phyloP scores from a whole-genome alignment of 1,140 invertebrate genomes.

The Drosophila suzukii region DNA sequence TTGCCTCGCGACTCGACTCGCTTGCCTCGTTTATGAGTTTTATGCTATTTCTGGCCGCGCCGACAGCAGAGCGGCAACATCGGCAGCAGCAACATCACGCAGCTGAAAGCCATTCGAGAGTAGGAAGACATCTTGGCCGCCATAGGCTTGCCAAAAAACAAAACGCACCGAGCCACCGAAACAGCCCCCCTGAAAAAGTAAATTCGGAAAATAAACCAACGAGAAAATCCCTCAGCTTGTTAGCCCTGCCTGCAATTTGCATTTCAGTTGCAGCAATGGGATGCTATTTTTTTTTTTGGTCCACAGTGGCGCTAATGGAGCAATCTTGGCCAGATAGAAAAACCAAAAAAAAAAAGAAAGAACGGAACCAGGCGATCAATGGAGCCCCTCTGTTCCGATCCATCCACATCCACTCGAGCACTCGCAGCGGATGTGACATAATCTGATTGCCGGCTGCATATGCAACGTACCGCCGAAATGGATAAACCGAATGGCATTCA shows the following conservation, averaged over 20 bases:
- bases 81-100: conserved; percentile 44
- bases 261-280: conserved; percentile 56
- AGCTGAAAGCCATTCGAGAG: conserved; percentile 70
- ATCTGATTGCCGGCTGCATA: conserved; percentile 46
- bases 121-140: conserved; percentile 68
- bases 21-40: conserved; percentile 74
- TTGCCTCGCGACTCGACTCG: conserved; percentile 47
- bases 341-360: background rate
- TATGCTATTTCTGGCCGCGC: conserved; percentile 79
- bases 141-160: conserved; percentile 54
- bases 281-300: background rate
- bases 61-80: conserved; percentile 51
- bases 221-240: conserved; percentile 64
- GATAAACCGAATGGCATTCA: conserved; percentile 71
- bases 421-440: conserved; percentile 75
- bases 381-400: conserved; percentile 58
- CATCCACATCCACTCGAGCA: conserved; percentile 28
- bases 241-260: conserved; percentile 72
- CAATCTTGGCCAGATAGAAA: conserved; percentile 44
- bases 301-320: conserved; percentile 61
- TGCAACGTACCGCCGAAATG: conserved; percentile 35
- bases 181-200: conserved; percentile 17
- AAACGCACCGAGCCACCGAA: conserved; percentile 5
- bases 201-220: conserved; percentile 46
- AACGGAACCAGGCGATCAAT: conserved; percentile 58